These are phyloP conservation scores for Petrocephalus sullivani DNA, from an alignment of 2,797 vertebrate species.

Conservation along the genomic window DNA sequence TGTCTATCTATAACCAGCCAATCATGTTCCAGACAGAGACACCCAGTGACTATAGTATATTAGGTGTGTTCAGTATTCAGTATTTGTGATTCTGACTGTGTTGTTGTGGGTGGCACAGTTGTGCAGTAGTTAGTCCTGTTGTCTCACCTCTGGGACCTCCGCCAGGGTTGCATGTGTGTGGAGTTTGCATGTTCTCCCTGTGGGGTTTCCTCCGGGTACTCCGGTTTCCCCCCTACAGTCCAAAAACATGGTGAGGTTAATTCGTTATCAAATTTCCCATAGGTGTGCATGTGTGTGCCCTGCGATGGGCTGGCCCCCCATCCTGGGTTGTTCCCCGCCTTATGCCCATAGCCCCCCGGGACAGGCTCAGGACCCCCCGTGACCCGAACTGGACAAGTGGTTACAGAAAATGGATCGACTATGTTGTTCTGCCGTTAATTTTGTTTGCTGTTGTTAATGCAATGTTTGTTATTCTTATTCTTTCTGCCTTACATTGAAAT, in stretches of 20 bases:
- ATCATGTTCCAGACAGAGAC: neutral
- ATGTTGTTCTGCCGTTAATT: neutral
- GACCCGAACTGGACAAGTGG: neutral
- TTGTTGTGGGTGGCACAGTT: neutral
- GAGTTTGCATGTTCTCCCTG: neutral
- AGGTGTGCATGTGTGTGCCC: neutral
- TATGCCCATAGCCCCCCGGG: neutral
- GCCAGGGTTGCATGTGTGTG: neutral
- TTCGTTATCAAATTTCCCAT: neutral
- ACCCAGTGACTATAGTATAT: neutral
- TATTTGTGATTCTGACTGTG: neutral
- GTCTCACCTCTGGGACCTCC: neutral
- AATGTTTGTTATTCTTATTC: neutral
- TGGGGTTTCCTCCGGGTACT: neutral
- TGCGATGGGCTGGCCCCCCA: neutral
- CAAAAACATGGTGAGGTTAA: neutral
- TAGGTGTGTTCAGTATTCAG: neutral
- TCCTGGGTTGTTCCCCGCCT: neutral
- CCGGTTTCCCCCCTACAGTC: too few species aligned
- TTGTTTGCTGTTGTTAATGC: neutral
- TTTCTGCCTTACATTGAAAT: constrained; percentile 2
- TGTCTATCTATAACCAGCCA: neutral
- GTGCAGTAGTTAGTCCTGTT: neutral
- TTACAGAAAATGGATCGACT: neutral
- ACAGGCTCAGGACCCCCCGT: neutral